Percentiles rank a stretch among this genome's conserved stretches.
These are phyloP conservation scores for Macrochelys suwanniensis DNA, from an alignment of 2,797 vertebrate genomes.

Conservation along the genomic window DNA sequence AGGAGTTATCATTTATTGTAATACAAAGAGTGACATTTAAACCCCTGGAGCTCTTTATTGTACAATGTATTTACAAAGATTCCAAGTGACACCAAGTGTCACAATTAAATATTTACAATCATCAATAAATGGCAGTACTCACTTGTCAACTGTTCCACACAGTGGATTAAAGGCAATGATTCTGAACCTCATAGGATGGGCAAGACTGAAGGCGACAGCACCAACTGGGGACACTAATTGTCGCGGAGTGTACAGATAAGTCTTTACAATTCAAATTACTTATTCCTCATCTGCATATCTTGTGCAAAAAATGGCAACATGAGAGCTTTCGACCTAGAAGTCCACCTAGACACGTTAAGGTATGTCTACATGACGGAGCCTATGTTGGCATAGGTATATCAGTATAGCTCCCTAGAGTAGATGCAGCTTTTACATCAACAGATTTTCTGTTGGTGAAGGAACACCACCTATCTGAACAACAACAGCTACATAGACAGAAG, in stretches of 20 bases:
- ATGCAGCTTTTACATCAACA: not conserved
- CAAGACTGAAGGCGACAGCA: not conserved
- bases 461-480: too few relatives aligned
- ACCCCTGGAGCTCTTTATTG: not conserved
- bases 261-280: not conserved
- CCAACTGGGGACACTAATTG: not conserved
- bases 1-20: not conserved
- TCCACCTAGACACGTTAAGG: rapidly evolving
- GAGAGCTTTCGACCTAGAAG: rapidly evolving
- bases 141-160: not conserved
- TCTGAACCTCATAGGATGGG: rapidly evolving
- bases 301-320: not conserved
- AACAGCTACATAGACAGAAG: not conserved
- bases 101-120: not conserved
- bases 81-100: not conserved
- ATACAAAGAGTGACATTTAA: not conserved
- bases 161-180: not conserved
- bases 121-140: not conserved
- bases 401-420: not conserved
- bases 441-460: too few relatives aligned
- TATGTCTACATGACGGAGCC: not conserved
- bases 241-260: not conserved
- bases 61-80: not conserved
- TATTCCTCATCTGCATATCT: not conserved
- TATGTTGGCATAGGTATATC: not conserved